Conservation (phyloP, 2,888 invertebrate genomes). For the Prenolepis imparis region DNA sequence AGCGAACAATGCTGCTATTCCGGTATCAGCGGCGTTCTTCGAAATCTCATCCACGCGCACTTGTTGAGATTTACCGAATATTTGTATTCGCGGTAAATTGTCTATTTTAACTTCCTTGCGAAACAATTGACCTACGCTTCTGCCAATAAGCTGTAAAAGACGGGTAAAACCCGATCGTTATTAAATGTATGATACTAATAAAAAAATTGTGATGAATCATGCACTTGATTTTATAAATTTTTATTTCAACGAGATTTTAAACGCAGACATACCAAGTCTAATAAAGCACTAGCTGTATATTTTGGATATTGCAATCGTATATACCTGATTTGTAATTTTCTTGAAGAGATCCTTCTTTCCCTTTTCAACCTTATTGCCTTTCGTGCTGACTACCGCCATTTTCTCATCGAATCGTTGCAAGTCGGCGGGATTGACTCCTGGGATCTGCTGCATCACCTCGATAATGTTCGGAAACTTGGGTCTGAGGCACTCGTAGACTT, state of each 20-base stretch:
- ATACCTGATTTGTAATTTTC: slow-evolving; percentile 93
- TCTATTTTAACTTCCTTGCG: slow-evolving; percentile 95
- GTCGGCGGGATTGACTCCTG: slow-evolving; percentile 93
- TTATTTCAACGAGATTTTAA: background rate
- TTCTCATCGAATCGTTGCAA: slow-evolving; percentile 95
- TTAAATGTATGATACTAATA: background rate
- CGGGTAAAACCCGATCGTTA: slow-evolving; percentile 29
- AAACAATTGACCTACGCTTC: slow-evolving; percentile 95
- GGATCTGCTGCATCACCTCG: slow-evolving; percentile 91
- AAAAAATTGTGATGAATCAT: slow-evolving; percentile 43
- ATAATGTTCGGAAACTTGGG: slow-evolving; percentile 92
- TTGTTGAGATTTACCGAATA: slow-evolving; percentile 82
- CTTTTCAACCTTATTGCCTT: slow-evolving; percentile 94
- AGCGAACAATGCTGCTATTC: slow-evolving; percentile 84
- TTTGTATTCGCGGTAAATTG: slow-evolving; percentile 92
- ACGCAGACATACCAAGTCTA: background rate
- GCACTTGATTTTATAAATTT: background rate
- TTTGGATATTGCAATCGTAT: background rate
- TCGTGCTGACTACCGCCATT: slow-evolving; percentile 89
- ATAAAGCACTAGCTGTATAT: background rate
- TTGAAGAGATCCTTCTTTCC: slow-evolving; percentile 96
- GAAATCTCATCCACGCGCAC: slow-evolving; percentile 83
- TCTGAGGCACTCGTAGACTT: slow-evolving; percentile 94
- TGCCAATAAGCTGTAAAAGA: slow-evolving; percentile 91
- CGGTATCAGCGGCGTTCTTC: slow-evolving; percentile 81